Base-by-base conservation (phyloP, 2,797 vertebrate genomes). In the Oreochromis grahami region DNA sequence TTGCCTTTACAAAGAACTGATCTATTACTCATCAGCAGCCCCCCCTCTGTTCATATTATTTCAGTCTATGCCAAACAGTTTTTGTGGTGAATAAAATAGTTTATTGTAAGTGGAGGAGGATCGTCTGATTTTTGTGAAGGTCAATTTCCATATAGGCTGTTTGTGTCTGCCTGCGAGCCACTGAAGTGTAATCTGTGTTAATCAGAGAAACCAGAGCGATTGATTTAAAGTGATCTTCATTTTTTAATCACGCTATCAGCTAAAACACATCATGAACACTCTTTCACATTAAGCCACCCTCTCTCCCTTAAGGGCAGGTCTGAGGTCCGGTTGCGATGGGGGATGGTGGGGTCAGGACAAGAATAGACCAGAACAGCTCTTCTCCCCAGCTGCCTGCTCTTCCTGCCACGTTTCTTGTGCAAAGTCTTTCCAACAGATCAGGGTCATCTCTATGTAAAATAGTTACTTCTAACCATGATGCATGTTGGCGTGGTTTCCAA, bases 291-390 rank as follows among this genome's bases (percentile, higher is more conserved):
- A 41, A 80, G 79, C n/a, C 26, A 5, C 21, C 60, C 29, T 53
- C 58, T 29, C 50, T 82, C 17, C 32, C 5, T 34, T 34, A 76
- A 80, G 86, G 77, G 78, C 7, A 52, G 60, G 77, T 72, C 78
- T 8, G 82, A 91, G 93, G 86, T 96, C 91, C 43, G 17, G 85
- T 96, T 95, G 89, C 3, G 41, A 68, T 74, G 87, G 83, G 83
- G 81, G 80, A 38, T 72, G 84, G 82, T 60, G 79, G 86, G 83
- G 60, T 86, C 41, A 29, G 74, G 84, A 90, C 87, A 10, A 82
- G 83, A 95, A 95, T 96, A 95, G 91, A 89, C 82, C 58, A 76
- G 77, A 90, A 56, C 86, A 84, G 83, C 13, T 77, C 58, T 84
- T 78, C 32, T 32, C 78, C 82, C 83, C 53, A 26, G 70, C 77